These are phyloP conservation scores for Poeciliopsis turrubarensis DNA, from an alignment of 2,113 vertebrate species.

Conservation along the genomic window DNA sequence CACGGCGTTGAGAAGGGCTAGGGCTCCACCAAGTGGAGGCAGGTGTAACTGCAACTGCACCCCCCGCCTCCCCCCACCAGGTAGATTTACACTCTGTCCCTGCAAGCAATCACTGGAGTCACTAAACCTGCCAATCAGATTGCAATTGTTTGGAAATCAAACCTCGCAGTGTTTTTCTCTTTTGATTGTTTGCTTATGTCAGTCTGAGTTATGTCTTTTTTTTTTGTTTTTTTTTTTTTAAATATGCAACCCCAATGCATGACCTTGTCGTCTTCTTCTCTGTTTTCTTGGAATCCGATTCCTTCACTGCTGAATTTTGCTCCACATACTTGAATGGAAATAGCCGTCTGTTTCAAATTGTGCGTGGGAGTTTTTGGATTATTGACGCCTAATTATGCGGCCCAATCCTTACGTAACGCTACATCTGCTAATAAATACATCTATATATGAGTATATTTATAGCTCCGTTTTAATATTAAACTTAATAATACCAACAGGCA, in stretches of 20 bases:
- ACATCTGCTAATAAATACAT: neutral
- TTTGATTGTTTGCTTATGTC: conserved; percentile 2
- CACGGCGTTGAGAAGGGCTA: conserved; percentile 60
- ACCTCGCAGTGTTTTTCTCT: neutral
- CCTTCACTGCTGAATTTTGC: conserved; percentile 19
- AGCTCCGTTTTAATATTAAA: neutral
- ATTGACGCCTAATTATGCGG: conserved; percentile 4
- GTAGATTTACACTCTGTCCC: conserved; percentile 48
- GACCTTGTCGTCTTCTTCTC: conserved; percentile 44
- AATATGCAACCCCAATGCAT: neutral
- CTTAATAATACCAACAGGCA: neutral
- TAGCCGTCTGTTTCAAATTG: conserved; percentile 5
- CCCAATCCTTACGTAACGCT: conserved; percentile 1
- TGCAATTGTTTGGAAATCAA: conserved; percentile 5
- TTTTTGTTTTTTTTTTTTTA: neutral
- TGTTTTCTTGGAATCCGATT: neutral
- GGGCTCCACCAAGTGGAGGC: conserved; percentile 80
- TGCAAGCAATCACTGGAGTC: conserved; percentile 59
- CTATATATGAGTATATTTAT: neutral
- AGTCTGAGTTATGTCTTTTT: too few relatives aligned
- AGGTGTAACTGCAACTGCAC: conserved; percentile 20
- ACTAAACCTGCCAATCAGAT: conserved; percentile 66
- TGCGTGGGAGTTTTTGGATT: conserved; percentile 6
- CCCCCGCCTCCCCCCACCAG: conserved; percentile 30
- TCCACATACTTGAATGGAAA: neutral